phyloP scores from a whole-genome alignment of 92 coral and sea anemone genomes.

The Chrysogorgia sp. region DNA sequence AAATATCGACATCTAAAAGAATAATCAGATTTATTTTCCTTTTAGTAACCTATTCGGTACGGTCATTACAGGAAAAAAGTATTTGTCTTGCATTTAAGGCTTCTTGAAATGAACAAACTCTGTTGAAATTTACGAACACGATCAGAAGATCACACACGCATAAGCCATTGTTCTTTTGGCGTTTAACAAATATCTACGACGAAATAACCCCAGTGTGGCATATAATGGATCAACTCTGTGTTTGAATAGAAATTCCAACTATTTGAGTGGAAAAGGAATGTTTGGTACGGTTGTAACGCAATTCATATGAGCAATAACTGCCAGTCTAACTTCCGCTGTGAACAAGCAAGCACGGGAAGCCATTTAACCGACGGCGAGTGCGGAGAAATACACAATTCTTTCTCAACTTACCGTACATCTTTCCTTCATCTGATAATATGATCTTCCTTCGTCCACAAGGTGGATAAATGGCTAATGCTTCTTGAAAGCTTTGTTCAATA shows the following conservation, averaged over 20 bases:
- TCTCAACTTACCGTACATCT: slow-evolving; percentile 94
- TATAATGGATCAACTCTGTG: not conserved
- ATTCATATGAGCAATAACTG: slow-evolving; percentile 19
- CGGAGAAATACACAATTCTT: not conserved
- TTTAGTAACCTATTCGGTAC: not conserved
- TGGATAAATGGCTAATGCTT: slow-evolving; percentile 96
- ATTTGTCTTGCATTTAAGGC: not conserved
- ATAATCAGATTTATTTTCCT: not conserved
- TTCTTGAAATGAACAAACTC: slow-evolving; percentile 21
- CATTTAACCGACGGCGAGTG: not conserved
- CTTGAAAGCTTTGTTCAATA: slow-evolving; percentile 98
- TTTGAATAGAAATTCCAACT: slow-evolving; percentile 31
- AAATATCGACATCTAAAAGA: not conserved
- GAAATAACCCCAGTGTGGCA: not conserved
- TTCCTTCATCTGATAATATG: slow-evolving; percentile 97
- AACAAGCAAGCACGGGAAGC: not conserved
- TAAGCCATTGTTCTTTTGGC: slow-evolving; percentile 20
- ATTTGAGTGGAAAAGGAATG: slow-evolving; percentile 37
- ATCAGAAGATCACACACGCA: slow-evolving; percentile 31
- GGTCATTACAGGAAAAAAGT: slow-evolving; percentile 9
- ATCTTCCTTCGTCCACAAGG: slow-evolving; percentile 99
- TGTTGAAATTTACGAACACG: slow-evolving; percentile 7
- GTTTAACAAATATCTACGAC: not conserved
- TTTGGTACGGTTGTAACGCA: slow-evolving; percentile 25
- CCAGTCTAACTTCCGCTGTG: slow-evolving; percentile 18